Base-by-base conservation (phyloP, 1,140 invertebrate species). In the Geopemphigus sp. region DNA sequence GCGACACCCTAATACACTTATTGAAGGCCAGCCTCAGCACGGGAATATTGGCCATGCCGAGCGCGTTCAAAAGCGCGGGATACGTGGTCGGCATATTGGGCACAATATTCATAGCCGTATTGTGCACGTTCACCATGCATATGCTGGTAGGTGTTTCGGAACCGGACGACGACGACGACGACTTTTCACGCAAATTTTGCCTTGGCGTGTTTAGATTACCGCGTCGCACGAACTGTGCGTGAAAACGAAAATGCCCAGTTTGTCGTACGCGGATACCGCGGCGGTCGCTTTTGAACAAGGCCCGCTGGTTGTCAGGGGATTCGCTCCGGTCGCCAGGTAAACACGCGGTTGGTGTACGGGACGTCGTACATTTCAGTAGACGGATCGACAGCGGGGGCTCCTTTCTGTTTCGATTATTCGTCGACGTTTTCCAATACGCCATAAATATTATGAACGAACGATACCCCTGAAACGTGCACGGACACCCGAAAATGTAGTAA, bases 21-120 rank as follows among this genome's bases (percentile, higher is more conserved):
- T 84, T 95, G 26, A 95, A 95, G 84, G 93, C 92, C 32, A 95
- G 94, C 84, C 88, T 96, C 74, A 95, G 95, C 11, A 96, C 95
- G 0, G 95, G 95, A 8, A 93, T 97, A 63, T 84, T 97, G 68
- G 94, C 95, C 22, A 95, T 96, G 92, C 93, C 94, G 5, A 89
- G 91, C 83, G 32, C 32, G 8, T 39, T 39, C 8, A 39, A 39
- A 39, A 39, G 8, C 32, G 32, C 32, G 32, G 32, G 94, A 94
- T 89, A 94, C 80, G 80, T 88, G 0, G 84, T 90, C 57, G 91
- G 92, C 24, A 84, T 88, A 1, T 83, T 92, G n/a, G 90, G 90
- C 3, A 90, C 91, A 4, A 82, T 92, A 5, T 81, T 92, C 1
- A 91, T 94, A 81, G 93, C 92, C 0, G 80, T 89, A 1, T 87